Evolutionary conservation across 2,797 vertebrate genomes (phyloP).

Genomic region (Naso thynnoides): DNA sequence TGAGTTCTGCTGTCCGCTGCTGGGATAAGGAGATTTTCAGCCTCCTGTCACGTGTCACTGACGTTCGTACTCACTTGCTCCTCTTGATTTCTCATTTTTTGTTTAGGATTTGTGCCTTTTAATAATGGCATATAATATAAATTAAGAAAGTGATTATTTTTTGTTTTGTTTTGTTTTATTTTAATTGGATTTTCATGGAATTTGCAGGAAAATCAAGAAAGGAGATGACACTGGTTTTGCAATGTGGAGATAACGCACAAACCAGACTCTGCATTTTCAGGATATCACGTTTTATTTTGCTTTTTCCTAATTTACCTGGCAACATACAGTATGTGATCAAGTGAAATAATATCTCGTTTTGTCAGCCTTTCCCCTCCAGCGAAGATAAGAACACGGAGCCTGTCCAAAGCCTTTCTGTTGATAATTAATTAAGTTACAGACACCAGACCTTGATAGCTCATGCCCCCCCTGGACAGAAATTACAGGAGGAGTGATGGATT

Average conservation of each 20-base stretch:
- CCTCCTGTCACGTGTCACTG: conserved; percentile 74
- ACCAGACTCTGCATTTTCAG: background rate
- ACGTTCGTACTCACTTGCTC: conserved; percentile 46
- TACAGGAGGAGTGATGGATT: conserved; percentile 76
- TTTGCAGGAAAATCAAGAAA: background rate
- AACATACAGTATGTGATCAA: conserved; percentile 20
- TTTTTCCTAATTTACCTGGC: conserved; percentile 1
- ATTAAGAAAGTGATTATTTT: background rate
- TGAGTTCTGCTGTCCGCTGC: conserved; percentile 79
- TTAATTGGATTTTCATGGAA: background rate
- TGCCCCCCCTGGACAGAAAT: conserved; percentile 63
- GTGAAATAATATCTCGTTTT: conserved; percentile 39
- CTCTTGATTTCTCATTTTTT: conserved; percentile 43
- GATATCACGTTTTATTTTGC: background rate
- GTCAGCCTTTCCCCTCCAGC: conserved; percentile 35
- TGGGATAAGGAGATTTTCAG: conserved; percentile 80
- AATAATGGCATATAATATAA: background rate
- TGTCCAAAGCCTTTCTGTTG: conserved; percentile 59
- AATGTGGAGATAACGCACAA: background rate
- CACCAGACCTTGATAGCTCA: conserved; percentile 63
- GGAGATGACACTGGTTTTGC: background rate
- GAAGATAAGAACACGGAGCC: conserved; percentile 41
- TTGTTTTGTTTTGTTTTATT: background rate
- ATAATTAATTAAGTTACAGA: conserved; percentile 74
- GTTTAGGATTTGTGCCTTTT: conserved; percentile 6